phyloP scores from a whole-genome alignment of 2,113 vertebrate species.

The Erpornis zantholeuca region DNA sequence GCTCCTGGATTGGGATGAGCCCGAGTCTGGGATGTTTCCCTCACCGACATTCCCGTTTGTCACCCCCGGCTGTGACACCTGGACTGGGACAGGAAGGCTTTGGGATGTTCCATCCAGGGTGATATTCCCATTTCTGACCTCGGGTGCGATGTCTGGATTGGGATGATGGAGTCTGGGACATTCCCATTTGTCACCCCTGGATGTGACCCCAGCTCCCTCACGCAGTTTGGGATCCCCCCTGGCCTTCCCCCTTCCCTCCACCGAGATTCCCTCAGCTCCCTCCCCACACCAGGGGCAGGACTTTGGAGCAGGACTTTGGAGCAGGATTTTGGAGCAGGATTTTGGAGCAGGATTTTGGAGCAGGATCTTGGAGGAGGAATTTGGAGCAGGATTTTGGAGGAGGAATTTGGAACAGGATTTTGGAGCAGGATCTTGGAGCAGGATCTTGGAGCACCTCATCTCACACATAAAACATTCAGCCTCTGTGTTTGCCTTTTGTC shows the following conservation, averaged over 20 bases:
- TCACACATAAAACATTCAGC: neutral
- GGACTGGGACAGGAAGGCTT: neutral
- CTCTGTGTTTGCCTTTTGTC: neutral
- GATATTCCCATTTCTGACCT: neutral
- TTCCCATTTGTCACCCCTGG: too few species aligned
- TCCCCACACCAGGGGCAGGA: neutral
- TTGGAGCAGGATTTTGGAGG: too few species aligned
- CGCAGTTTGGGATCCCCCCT: neutral
- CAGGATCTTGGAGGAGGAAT: neutral
- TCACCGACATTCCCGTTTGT: neutral
- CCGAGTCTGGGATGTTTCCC: neutral
- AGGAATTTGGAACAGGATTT: neutral
- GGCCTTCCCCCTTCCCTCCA: neutral
- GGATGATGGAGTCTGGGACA: neutral
- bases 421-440: neutral
- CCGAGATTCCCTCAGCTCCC: neutral
- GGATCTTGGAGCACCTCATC: neutral
- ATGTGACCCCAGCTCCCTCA: neutral
- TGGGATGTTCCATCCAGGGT: neutral
- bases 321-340: neutral
- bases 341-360: neutral
- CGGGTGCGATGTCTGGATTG: too few species aligned
- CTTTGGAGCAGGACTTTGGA: too few species aligned
- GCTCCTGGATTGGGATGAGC: rapidly evolving
- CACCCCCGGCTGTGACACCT: too few species aligned